Percentiles rank a stretch among this genome's conserved stretches.
phyloP scores from a whole-genome alignment of 1,140 invertebrate genomes.

The Drosophila erecta region DNA sequence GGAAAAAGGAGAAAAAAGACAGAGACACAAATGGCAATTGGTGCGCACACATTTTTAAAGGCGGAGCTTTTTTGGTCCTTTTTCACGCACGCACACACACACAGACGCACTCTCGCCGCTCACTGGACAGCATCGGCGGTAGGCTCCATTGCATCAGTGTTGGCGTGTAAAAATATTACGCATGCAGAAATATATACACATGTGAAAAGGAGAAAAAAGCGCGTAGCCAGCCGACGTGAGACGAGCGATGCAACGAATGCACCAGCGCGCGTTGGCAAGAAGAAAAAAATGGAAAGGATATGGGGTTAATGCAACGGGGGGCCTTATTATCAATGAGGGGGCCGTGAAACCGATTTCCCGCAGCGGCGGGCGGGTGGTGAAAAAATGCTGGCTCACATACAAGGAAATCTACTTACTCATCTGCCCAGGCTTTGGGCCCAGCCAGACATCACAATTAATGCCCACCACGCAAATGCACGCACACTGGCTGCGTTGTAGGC shows the following conservation, averaged over 20 bases:
- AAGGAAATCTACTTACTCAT: constrained; percentile 83
- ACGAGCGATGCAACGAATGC: constrained; percentile 53
- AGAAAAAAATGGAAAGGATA: constrained; percentile 16
- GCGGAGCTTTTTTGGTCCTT: constrained; percentile 84
- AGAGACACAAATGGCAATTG: constrained; percentile 81
- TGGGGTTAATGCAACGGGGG: constrained; percentile 16
- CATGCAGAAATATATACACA: constrained; percentile 53
- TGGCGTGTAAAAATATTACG: constrained; percentile 79
- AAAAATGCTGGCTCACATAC: constrained; percentile 56
- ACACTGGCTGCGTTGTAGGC: constrained; percentile 16
- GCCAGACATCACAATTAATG: constrained; percentile 81
- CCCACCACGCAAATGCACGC: constrained; percentile 53
- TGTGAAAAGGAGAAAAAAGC: constrained; percentile 37
- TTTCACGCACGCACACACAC: constrained; percentile 60
- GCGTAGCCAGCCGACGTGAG: constrained; percentile 51
- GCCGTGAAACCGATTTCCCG: constrained; percentile 24
- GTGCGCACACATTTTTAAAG: constrained; percentile 83
- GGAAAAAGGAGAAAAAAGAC: constrained; percentile 78
- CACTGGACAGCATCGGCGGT: constrained; percentile 56
- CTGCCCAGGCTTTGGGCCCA: constrained; percentile 40
- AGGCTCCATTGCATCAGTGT: constrained; percentile 38
- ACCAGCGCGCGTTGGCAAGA: constrained; percentile 22
- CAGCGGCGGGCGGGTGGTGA: constrained; percentile 7
- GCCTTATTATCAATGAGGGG: constrained; percentile 81
- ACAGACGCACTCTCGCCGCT: constrained; percentile 53